Base-by-base conservation (phyloP, 2,113 vertebrate genomes). In the Misgurnus anguillicaudatus region DNA sequence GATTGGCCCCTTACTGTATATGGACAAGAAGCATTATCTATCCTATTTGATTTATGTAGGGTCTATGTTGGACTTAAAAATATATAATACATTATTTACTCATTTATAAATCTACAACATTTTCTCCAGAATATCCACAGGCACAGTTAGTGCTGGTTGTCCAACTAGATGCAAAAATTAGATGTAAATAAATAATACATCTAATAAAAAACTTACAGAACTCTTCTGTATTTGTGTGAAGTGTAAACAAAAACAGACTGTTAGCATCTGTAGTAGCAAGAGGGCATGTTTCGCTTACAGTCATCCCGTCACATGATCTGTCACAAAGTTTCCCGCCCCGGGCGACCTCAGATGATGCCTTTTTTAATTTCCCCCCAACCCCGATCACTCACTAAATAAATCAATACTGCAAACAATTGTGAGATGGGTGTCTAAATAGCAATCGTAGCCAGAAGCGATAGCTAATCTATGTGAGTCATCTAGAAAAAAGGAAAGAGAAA, bases 391-490 rank as follows among this genome's bases (percentile, higher is more conserved):
- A 93, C 76, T 67, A 91, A 90, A 91, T 90, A 90, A 93, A 93
- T 93, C 91, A 93, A 93, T 93, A 92, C 89, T 86, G 89, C 91
- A 91, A 93, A 92, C 93, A 92, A 92, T 90, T 89, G 90, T 88
- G 89, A 90, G 90, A 88, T 90, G 88, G 82, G 91, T 90, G 91
- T 93, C 90, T 92, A 92, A 92, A 93, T 91, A 89, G 91, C 87
- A 87, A 88, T 89, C 87, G 88, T 91, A 55, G 89, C 92, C 91
- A 76, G 80, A 66, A 92, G 91, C 88, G 60, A 90, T 90, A 89
- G 87, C 87, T 87, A 87, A 87, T 86, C 84, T 86, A 63, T 64
- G 75, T 75, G 81, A 69, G 62, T 80, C 71, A 70, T 31, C 38
- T 17, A 75, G 66, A 64, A 48, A 79, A 82, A 85, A 83, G 14